Percentiles rank a stretch among this genome's conserved stretches.
phyloP scores from a whole-genome alignment of 2,113 vertebrate genomes.

The Tauraco erythrolophus region DNA sequence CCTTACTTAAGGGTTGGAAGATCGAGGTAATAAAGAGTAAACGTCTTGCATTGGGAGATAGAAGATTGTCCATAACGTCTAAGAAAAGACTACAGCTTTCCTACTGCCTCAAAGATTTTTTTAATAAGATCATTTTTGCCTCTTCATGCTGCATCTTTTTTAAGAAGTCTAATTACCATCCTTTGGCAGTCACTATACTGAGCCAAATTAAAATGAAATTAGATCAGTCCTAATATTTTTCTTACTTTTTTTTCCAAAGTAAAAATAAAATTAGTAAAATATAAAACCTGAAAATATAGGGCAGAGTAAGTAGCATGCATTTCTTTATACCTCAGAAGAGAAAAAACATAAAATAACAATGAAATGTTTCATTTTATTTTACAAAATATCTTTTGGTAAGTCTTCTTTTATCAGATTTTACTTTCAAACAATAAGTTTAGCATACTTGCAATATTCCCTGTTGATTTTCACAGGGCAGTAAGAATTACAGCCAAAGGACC shows the following conservation, averaged over 20 bases:
- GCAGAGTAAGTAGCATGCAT: neutral
- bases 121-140: neutral
- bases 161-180: neutral
- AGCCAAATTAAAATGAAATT: neutral
- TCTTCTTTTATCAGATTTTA: slow-evolving; percentile 46
- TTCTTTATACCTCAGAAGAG: neutral
- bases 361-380: neutral
- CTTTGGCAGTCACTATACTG: neutral
- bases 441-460: neutral
- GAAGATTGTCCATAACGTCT: neutral
- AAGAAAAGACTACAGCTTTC: neutral
- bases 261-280: neutral
- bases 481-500: slow-evolving; percentile 43
- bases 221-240: neutral
- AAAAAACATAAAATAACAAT: neutral
- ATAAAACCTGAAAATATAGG: neutral
- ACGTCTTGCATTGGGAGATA: neutral
- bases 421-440: slow-evolving; percentile 46
- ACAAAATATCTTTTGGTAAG: slow-evolving; percentile 15
- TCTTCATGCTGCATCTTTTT: neutral
- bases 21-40: neutral
- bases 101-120: neutral
- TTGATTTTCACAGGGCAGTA: slow-evolving; percentile 4
- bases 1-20: neutral
- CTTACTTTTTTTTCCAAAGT: neutral